phyloP scores from a whole-genome alignment of 2,113 vertebrate species.

The Petroica traversi region DNA sequence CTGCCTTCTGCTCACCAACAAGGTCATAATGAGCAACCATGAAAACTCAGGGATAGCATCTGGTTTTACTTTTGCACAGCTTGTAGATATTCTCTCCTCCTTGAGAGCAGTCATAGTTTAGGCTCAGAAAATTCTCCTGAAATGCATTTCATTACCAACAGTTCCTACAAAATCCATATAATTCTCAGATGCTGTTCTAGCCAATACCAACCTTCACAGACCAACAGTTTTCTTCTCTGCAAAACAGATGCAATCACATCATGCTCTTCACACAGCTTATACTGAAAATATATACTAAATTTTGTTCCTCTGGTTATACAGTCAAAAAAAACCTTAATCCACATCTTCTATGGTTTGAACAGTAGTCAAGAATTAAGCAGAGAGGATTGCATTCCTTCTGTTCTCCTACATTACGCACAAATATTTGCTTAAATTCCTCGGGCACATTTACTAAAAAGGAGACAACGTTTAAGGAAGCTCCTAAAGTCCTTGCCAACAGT shows the following conservation, averaged over 20 bases:
- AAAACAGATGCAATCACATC: background rate
- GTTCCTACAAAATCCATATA: background rate
- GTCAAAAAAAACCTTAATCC: background rate
- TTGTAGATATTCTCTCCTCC: background rate
- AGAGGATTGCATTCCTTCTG: background rate
- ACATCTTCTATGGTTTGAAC: background rate
- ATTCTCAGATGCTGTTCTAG: background rate
- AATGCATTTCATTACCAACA: background rate
- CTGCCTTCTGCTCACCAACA: background rate
- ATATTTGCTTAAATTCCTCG: background rate
- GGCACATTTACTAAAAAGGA: background rate
- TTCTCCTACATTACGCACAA: background rate
- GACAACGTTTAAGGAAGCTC: background rate
- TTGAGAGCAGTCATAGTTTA: background rate
- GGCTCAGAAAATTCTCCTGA: background rate
- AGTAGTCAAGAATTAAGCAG: background rate
- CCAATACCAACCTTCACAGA: background rate
- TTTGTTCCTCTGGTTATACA: background rate
- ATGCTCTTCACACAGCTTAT: background rate
- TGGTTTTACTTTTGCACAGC: background rate
- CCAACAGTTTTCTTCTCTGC: background rate
- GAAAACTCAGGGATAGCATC: background rate
- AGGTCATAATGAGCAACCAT: background rate
- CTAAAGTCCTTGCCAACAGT: background rate
- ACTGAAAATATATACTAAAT: background rate